A percentile compares a stretch with the other conserved stretches of the same genome.
Evolutionary conservation across 2,113 vertebrate species (phyloP).

Genomic region (Podarcis raffonei): DNA sequence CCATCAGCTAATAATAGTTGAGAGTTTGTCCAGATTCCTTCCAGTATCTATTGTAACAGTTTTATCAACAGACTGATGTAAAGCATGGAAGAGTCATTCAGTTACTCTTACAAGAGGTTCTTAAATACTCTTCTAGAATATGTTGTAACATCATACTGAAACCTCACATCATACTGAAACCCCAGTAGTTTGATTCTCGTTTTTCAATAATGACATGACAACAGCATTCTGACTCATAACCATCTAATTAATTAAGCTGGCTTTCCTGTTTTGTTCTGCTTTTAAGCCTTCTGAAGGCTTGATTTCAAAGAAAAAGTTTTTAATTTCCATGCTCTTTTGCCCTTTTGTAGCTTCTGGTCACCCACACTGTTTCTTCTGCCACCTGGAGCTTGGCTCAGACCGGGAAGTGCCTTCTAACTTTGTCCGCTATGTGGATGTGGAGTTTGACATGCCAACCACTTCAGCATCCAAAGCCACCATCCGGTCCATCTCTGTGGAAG

Average conservation of each 20-base stretch:
- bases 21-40: neutral
- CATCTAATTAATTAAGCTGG: neutral
- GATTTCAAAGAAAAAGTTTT: neutral
- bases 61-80: neutral
- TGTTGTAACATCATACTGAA: neutral
- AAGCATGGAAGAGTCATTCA: neutral
- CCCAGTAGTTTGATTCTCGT: neutral
- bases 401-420: constrained; percentile 86
- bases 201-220: neutral
- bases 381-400: constrained; percentile 89
- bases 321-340: neutral
- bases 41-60: neutral
- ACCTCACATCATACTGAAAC: neutral
- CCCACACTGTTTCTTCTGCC: constrained; percentile 92
- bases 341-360: constrained; percentile 79
- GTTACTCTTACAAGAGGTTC: neutral
- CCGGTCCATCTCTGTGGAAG: constrained; percentile 85
- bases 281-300: neutral
- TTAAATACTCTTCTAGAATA: neutral
- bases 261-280: neutral
- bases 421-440: constrained; percentile 80
- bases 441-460: constrained; percentile 88
- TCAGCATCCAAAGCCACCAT: constrained; percentile 84
- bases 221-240: neutral
- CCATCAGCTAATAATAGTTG: neutral